Evolutionary conservation across 2,888 invertebrate genomes (phyloP).

Genomic region (Acleris holmiana): DNA sequence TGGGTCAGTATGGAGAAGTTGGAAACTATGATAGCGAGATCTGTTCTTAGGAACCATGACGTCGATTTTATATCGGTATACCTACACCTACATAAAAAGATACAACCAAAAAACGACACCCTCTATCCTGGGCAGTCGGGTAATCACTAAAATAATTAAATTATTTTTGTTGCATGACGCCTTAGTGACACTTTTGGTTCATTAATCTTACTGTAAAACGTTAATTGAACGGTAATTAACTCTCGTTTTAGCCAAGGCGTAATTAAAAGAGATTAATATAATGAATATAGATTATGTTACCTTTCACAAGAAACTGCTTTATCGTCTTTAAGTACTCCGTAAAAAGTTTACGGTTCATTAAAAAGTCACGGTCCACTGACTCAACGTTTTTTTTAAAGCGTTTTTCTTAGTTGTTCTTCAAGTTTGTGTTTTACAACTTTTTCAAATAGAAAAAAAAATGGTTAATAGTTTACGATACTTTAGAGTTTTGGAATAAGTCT

Average conservation of each 20-base stretch:
- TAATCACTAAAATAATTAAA: too few relatives aligned
- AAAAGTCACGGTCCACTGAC: constrained; percentile 2
- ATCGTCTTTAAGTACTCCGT: neutral
- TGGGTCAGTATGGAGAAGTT: too few relatives aligned
- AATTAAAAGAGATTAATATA: constrained; percentile 10
- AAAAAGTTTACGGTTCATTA: constrained; percentile 15
- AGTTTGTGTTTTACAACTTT: constrained; percentile 2
- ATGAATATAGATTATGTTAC: constrained; percentile 7
- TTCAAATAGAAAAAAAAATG: constrained; percentile 1
- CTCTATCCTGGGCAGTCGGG: too few relatives aligned
- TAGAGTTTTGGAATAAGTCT: neutral
- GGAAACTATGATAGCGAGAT: too few relatives aligned
- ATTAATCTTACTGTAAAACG: constrained; percentile 3
- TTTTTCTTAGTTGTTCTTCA: neutral
- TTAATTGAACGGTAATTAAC: constrained; percentile 17
- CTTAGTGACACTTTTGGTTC: neutral
- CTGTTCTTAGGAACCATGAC: too few relatives aligned
- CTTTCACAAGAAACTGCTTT: neutral
- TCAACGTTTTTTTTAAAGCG: neutral
- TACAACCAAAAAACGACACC: too few relatives aligned
- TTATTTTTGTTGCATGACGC: neutral
- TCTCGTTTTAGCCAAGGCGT: neutral
- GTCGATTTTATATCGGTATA: too few relatives aligned
- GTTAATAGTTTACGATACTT: neutral
- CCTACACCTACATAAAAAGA: too few relatives aligned